Conservation (phyloP, 2,888 invertebrate genomes). For the Eupithecia subfuscata region DNA sequence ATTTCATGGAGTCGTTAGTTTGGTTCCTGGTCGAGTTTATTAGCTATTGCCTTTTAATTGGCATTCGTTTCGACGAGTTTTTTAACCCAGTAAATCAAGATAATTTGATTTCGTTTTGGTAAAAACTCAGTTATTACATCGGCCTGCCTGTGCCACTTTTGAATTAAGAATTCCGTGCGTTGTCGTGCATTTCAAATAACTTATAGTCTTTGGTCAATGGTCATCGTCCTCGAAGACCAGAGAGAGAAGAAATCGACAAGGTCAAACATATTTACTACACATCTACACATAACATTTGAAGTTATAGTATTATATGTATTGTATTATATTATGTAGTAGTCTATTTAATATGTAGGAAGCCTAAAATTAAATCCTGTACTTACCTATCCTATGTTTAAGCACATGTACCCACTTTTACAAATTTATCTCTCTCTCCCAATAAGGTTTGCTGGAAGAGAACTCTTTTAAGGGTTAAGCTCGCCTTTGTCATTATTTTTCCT, state of each 20-base stretch:
- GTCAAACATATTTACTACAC: background rate
- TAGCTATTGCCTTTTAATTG: slow-evolving; percentile 80
- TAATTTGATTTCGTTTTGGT: slow-evolving; percentile 41
- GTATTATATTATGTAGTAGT: no score
- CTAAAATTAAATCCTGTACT: no score
- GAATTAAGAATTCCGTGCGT: slow-evolving; percentile 4
- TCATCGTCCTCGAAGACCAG: background rate
- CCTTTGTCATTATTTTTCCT: no score
- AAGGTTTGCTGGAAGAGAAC: no score
- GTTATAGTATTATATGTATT: no score
- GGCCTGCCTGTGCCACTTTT: background rate
- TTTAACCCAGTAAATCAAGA: slow-evolving; percentile 44
- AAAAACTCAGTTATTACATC: slow-evolving; percentile 16
- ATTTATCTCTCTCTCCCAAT: no score
- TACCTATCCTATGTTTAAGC: no score
- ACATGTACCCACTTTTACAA: no score
- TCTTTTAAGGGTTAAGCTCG: no score
- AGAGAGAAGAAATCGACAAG: no score
- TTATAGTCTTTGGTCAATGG: background rate
- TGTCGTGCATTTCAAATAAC: slow-evolving; percentile 1
- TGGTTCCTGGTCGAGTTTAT: slow-evolving; percentile 80
- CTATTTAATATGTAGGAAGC: no score
- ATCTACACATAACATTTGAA: no score
- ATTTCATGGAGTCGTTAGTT: slow-evolving; percentile 79
- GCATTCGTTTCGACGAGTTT: slow-evolving; percentile 64